Percentiles rank a stretch among this genome's conserved stretches.
phyloP scores from a whole-genome alignment of 2,888 invertebrate genomes.

The Pandemis cinnamomeana region DNA sequence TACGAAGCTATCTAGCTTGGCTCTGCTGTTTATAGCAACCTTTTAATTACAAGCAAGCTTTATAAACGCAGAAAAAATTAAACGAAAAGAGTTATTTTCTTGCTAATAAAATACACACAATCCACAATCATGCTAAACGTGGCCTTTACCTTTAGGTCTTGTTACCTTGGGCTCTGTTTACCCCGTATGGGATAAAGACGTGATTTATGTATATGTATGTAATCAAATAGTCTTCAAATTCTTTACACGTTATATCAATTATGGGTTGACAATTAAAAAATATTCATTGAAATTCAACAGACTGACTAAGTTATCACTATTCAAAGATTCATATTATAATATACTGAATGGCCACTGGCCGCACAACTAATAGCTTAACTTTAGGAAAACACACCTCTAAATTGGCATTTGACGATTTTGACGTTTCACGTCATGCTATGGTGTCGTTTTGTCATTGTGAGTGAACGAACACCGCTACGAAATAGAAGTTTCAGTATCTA shows the following conservation, averaged over 20 bases:
- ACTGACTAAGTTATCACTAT: too few relatives aligned
- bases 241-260: too few relatives aligned
- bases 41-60: constrained; percentile 4
- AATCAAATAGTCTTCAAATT: too few relatives aligned
- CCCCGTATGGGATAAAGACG: too few relatives aligned
- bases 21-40: too few relatives aligned
- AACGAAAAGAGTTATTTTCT: not conserved
- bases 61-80: not conserved
- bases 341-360: not conserved
- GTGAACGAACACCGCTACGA: constrained; percentile 36
- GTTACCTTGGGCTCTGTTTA: too few relatives aligned
- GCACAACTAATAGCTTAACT: not conserved
- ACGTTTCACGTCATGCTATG: constrained; percentile 20
- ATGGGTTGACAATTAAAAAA: too few relatives aligned
- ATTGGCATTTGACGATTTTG: constrained; percentile 16
- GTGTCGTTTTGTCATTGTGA: constrained; percentile 32
- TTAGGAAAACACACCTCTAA: constrained; percentile 22
- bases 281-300: too few relatives aligned
- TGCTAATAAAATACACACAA: not conserved
- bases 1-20: not conserved
- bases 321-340: too few relatives aligned
- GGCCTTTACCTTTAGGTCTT: too few relatives aligned
- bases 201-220: too few relatives aligned
- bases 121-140: too few relatives aligned
- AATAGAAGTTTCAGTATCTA: constrained; percentile 60